A percentile compares a stretch with the other conserved stretches of the same genome.
Evolutionary conservation across 2,797 vertebrate species (phyloP).

Genomic region (Pseudomugil gertrudae): DNA sequence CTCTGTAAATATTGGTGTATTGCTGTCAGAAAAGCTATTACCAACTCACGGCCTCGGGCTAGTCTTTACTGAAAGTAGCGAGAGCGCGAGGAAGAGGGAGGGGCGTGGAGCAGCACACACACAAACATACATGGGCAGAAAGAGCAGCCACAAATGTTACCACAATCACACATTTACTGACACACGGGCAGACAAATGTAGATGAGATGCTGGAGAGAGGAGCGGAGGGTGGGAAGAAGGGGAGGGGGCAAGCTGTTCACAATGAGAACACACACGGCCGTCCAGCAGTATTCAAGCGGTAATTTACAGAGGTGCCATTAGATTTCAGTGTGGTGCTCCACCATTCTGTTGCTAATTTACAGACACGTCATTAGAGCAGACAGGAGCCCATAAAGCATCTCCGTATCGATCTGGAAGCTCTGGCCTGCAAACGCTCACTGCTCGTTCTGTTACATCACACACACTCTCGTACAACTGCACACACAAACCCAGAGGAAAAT

Average conservation of each 20-base stretch:
- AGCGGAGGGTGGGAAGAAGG: background rate
- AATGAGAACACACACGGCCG: slow-evolving; percentile 73
- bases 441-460: slow-evolving; percentile 52
- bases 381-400: slow-evolving; percentile 83
- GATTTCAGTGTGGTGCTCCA: slow-evolving; percentile 66
- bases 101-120: slow-evolving; percentile 16
- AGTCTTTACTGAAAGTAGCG: slow-evolving; percentile 77
- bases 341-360: slow-evolving; percentile 83
- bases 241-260: slow-evolving; percentile 49
- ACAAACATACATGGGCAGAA: slow-evolving; percentile 30
- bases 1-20: slow-evolving; percentile 85
- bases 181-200: slow-evolving; percentile 58
- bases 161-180: slow-evolving; percentile 38
- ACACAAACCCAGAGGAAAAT: slow-evolving; percentile 39
- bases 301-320: slow-evolving; percentile 79
- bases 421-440: slow-evolving; percentile 63
- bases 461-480: slow-evolving; percentile 9
- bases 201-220: slow-evolving; percentile 54
- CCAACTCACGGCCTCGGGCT: slow-evolving; percentile 76
- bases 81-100: slow-evolving; percentile 43
- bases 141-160: slow-evolving; percentile 45
- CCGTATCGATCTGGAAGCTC: slow-evolving; percentile 77
- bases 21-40: slow-evolving; percentile 86
- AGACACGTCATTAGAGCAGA: slow-evolving; percentile 82
- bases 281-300: slow-evolving; percentile 65